These are phyloP conservation scores for Anguilla rostrata DNA, from an alignment of 2,113 vertebrate genomes.

Conservation along the genomic window DNA sequence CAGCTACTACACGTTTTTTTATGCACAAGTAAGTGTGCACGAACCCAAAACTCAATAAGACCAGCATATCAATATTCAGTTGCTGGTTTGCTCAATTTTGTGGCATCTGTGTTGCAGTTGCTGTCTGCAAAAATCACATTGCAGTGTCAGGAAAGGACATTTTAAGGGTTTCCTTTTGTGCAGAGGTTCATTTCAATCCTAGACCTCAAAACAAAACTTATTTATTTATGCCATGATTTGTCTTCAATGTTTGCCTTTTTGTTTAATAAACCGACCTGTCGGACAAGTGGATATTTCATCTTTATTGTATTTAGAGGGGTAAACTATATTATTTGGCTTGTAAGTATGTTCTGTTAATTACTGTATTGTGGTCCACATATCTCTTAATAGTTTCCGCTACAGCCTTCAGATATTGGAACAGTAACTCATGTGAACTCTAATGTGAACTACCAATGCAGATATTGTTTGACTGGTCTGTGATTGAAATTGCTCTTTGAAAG, in stretches of 20 bases:
- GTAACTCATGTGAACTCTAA: neutral
- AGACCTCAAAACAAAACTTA: neutral
- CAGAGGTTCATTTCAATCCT: neutral
- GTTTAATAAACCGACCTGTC: neutral
- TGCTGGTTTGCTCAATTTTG: neutral
- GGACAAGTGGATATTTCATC: neutral
- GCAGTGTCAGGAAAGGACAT: neutral
- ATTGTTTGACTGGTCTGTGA: neutral
- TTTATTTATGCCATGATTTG: neutral
- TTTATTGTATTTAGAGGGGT: neutral
- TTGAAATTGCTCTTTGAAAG: neutral
- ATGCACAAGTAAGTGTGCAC: neutral
- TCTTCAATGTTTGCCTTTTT: neutral
- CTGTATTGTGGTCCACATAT: neutral
- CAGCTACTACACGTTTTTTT: neutral
- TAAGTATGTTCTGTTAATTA: neutral
- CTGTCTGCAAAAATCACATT: neutral
- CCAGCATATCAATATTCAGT: neutral
- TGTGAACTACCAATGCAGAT: neutral
- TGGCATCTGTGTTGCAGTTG: neutral
- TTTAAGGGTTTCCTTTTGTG: neutral
- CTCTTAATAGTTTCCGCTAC: neutral
- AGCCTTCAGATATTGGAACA: neutral
- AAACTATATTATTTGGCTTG: neutral
- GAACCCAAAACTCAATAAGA: neutral